Evolutionary conservation across 2,797 vertebrate genomes (phyloP).

Genomic region (Megaceryle alcyon): DNA sequence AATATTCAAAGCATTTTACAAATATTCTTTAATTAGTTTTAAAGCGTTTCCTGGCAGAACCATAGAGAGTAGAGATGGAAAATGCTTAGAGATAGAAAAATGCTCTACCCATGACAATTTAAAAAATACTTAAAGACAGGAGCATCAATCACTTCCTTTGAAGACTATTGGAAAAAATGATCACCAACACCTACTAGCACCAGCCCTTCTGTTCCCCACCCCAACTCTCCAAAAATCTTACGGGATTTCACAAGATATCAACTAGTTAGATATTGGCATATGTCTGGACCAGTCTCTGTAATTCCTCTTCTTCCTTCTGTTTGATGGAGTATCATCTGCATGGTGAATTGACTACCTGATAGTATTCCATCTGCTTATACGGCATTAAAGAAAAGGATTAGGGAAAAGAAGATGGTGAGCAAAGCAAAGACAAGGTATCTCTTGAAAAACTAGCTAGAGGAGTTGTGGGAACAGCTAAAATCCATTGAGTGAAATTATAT

Average conservation of each 20-base stretch:
- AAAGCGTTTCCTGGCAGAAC: slow-evolving; percentile 34
- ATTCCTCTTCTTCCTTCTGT: slow-evolving; percentile 25
- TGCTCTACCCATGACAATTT: neutral
- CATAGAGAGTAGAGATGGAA: neutral
- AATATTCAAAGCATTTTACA: slow-evolving; percentile 29
- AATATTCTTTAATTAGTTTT: slow-evolving; percentile 39
- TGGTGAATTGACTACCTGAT: slow-evolving; percentile 28
- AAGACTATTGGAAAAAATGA: neutral
- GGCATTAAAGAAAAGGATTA: neutral
- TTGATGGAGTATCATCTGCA: neutral
- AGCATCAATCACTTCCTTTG: neutral
- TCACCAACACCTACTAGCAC: neutral
- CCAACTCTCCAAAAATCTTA: neutral
- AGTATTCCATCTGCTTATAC: neutral
- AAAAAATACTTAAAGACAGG: neutral
- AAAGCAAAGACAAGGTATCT: neutral
- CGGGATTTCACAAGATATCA: slow-evolving; percentile 1
- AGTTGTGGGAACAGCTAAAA: neutral
- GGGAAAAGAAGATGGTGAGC: neutral
- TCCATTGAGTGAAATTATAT: neutral
- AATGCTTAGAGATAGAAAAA: neutral
- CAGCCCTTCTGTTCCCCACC: neutral
- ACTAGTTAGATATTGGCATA: slow-evolving; percentile 7
- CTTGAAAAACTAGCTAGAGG: neutral
- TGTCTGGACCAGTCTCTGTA: slow-evolving; percentile 4